Conservation (phyloP, 2,113 vertebrate species). For the Oreochromis spilurus region DNA sequence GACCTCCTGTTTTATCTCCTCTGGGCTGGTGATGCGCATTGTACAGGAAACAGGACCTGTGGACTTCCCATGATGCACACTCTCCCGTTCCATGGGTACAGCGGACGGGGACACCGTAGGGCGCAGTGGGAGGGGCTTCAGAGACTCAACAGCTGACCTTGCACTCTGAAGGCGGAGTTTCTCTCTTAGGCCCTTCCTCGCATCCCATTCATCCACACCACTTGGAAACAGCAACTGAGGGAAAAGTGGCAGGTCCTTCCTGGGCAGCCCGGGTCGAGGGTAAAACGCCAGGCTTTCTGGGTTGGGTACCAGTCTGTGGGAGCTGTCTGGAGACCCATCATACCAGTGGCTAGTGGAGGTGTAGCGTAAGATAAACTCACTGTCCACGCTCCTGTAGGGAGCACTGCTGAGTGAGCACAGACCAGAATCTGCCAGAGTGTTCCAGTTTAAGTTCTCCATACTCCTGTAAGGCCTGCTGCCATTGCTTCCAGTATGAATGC, state of each 20-base stretch:
- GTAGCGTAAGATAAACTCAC: constrained; percentile 76
- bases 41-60: constrained; percentile 8
- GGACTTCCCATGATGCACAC: neutral
- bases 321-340: constrained; percentile 64
- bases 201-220: constrained; percentile 72
- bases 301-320: constrained; percentile 51
- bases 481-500: neutral
- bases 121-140: constrained; percentile 70
- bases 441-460: constrained; percentile 87
- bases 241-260: constrained; percentile 72
- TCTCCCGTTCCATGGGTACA: constrained; percentile 27
- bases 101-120: constrained; percentile 61
- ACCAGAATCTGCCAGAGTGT: constrained; percentile 57
- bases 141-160: constrained; percentile 68
- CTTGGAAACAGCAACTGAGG: constrained; percentile 77
- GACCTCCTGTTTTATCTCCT: constrained; percentile 84
- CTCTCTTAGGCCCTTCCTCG: constrained; percentile 78
- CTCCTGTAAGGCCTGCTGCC: constrained; percentile 79
- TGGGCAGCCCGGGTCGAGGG: constrained; percentile 51
- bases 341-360: constrained; percentile 75
- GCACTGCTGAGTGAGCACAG: constrained; percentile 55
- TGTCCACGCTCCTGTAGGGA: constrained; percentile 76
- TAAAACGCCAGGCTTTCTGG: constrained; percentile 63
- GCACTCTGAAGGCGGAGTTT: constrained; percentile 80
- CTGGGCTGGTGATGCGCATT: constrained; percentile 68